Evolutionary conservation across 2,888 invertebrate genomes (phyloP).

Genomic region (Philopedon plagiatum): DNA sequence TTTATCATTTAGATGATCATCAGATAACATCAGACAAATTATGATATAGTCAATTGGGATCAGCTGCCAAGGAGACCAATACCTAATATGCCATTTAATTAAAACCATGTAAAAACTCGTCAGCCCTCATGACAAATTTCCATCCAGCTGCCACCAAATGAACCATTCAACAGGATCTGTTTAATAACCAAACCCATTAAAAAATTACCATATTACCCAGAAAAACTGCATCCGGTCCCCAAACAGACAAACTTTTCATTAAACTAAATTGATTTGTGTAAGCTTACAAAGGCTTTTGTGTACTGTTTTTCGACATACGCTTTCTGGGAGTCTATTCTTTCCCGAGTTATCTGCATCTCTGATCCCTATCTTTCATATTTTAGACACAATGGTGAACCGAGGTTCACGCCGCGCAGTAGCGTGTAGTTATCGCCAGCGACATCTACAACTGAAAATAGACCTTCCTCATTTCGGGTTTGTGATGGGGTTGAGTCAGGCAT

Average conservation of each 20-base stretch:
- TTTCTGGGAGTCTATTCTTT: slow-evolving; percentile 48
- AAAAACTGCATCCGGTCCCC: slow-evolving; percentile 47
- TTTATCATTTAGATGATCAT: too few species aligned
- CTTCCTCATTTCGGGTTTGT: slow-evolving; percentile 26
- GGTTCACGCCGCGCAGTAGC: slow-evolving; percentile 65
- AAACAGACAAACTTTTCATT: slow-evolving; percentile 51
- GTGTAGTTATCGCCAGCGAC: slow-evolving; percentile 57
- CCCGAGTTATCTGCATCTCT: slow-evolving; percentile 53
- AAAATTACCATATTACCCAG: slow-evolving; percentile 47
- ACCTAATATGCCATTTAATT: too few species aligned
- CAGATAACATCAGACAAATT: too few species aligned
- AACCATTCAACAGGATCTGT: background rate
- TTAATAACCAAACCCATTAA: slow-evolving; percentile 41
- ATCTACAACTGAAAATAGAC: slow-evolving; percentile 64
- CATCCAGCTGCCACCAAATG: background rate
- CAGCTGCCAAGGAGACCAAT: too few species aligned
- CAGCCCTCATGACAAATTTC: background rate
- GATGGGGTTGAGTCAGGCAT: slow-evolving; percentile 24
- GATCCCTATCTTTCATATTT: slow-evolving; percentile 68
- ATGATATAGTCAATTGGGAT: too few species aligned
- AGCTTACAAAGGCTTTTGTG: slow-evolving; percentile 39
- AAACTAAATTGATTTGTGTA: slow-evolving; percentile 53
- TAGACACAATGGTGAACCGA: slow-evolving; percentile 65
- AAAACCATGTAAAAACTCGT: too few species aligned
- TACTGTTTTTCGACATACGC: slow-evolving; percentile 50